Conservation (phyloP, 2,797 vertebrate genomes). For the Cyclura pinguis region DNA sequence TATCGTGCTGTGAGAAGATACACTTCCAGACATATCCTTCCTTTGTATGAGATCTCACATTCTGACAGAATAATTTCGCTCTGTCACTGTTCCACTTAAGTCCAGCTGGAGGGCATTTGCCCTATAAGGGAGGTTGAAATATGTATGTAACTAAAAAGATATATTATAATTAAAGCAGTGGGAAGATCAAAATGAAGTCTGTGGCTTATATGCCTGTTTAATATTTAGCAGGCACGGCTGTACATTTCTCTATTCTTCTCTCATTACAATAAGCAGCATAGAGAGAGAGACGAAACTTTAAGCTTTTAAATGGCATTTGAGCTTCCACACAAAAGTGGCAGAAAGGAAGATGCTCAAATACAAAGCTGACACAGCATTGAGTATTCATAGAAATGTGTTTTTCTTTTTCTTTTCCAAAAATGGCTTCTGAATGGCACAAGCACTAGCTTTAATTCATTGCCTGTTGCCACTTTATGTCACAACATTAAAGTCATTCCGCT, state of each 20-base stretch:
- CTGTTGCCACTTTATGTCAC: conserved; percentile 34
- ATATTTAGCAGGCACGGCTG: conserved; percentile 4
- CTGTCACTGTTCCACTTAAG: neutral
- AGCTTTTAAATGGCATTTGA: neutral
- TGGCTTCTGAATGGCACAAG: neutral
- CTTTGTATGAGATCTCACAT: neutral
- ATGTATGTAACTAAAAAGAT: neutral
- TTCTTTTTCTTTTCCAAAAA: conserved; percentile 16
- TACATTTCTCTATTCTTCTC: neutral
- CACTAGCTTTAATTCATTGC: conserved; percentile 39
- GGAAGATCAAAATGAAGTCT: conserved; percentile 21
- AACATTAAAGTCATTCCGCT: conserved; percentile 50
- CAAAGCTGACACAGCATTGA: conserved; percentile 15
- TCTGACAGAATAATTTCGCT: neutral
- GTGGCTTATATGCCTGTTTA: neutral
- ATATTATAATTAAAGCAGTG: conserved; percentile 22
- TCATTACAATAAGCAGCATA: neutral
- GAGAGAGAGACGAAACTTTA: neutral
- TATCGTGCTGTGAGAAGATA: neutral
- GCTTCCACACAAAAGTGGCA: neutral
- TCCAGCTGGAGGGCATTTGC: conserved; percentile 19
- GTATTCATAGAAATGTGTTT: neutral
- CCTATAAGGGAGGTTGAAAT: neutral
- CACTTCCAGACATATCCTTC: no score
- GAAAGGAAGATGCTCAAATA: neutral